phyloP scores from a whole-genome alignment of 1,140 invertebrate genomes.

The Monochamus saltuarius region DNA sequence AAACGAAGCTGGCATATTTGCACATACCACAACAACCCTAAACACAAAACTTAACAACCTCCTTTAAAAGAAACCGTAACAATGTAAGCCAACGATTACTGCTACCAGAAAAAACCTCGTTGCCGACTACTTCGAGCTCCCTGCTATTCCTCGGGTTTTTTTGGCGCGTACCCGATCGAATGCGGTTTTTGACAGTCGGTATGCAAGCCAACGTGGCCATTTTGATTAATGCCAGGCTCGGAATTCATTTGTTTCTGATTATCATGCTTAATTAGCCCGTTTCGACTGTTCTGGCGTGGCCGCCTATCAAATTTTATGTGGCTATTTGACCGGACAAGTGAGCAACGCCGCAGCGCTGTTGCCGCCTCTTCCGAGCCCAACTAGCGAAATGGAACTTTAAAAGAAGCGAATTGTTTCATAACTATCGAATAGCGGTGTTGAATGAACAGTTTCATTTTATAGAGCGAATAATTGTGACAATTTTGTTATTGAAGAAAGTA shows the following conservation, averaged over 20 bases:
- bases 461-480: no score
- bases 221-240: constrained; percentile 44
- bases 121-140: constrained; percentile 7
- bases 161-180: no score
- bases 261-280: constrained; percentile 47
- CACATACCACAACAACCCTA: constrained; percentile 2
- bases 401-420: no score
- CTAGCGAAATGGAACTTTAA: no score
- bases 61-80: constrained; percentile 3
- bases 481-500: no score
- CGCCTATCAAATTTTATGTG: constrained; percentile 32
- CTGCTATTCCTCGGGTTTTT: constrained; percentile 13
- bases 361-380: no score
- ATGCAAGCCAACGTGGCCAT: constrained; percentile 42
- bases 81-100: not conserved
- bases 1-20: not conserved
- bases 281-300: constrained; percentile 28
- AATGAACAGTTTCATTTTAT: no score
- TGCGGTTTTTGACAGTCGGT: constrained; percentile 44
- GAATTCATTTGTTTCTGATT: constrained; percentile 48
- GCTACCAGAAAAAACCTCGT: not conserved
- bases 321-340: constrained; percentile 21
- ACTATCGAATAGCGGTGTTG: no score
- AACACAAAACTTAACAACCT: constrained; percentile 1
- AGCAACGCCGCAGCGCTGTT: no score